These are phyloP conservation scores for Motacilla alba DNA, from an alignment of 2,113 vertebrate genomes.

Conservation along the genomic window DNA sequence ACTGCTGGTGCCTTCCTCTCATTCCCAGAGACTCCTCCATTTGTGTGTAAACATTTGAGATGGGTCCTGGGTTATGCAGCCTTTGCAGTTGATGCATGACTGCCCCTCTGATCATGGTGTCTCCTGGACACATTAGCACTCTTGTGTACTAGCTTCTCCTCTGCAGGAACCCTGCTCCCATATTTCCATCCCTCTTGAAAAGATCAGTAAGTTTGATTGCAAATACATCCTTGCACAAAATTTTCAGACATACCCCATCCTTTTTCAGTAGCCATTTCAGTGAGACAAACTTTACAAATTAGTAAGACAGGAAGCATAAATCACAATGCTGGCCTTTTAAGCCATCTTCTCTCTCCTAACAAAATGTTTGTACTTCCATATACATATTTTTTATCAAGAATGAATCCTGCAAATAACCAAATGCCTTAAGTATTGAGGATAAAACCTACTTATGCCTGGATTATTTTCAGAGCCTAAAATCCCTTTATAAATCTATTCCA, in stretches of 20 bases:
- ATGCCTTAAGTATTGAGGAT: background rate
- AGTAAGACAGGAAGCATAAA: background rate
- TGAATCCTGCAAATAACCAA: background rate
- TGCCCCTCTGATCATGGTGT: accelerated
- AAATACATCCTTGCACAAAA: accelerated
- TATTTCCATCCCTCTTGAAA: background rate
- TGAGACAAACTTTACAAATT: background rate
- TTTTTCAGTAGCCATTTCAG: background rate
- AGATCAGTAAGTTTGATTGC: background rate
- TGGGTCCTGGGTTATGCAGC: background rate
- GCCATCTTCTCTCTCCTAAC: background rate
- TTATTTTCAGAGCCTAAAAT: constrained; percentile 14
- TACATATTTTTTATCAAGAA: background rate
- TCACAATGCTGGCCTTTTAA: background rate
- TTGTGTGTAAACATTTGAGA: background rate
- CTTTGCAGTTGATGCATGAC: background rate
- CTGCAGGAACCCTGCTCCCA: background rate
- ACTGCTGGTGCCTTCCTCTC: background rate
- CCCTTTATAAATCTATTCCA: background rate
- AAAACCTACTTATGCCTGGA: background rate
- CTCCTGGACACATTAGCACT: background rate
- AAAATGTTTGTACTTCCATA: background rate
- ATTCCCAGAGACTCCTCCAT: too few species aligned
- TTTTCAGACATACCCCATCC: background rate
- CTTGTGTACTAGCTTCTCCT: accelerated